phyloP scores from a whole-genome alignment of 2,888 invertebrate species.

The Phyto melanocephala region DNA sequence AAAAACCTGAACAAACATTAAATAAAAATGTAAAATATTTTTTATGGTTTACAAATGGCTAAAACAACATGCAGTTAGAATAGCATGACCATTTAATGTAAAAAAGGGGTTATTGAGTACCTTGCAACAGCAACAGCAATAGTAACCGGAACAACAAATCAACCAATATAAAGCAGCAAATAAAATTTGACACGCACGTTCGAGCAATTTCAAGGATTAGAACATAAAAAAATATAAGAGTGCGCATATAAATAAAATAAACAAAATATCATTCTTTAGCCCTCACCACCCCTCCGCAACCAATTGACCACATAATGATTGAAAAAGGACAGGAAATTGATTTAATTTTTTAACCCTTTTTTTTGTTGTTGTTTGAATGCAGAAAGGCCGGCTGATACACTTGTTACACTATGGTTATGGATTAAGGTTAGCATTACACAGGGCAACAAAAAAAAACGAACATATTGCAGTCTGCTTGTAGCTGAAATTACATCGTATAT shows the following conservation, averaged over 20 bases:
- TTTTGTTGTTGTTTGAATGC: not conserved
- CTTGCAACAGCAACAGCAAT: conserved; percentile 23
- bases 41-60: conserved; percentile 46
- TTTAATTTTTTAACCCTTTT: conserved; percentile 52
- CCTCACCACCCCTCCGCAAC: not conserved
- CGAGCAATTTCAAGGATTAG: conserved; percentile 60
- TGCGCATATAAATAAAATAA: conserved; percentile 43
- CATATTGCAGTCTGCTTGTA: no score
- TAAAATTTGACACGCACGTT: conserved; percentile 64
- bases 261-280: conserved; percentile 24
- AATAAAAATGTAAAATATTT: conserved; percentile 55
- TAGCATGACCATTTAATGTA: conserved; percentile 17
- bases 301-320: conserved; percentile 57
- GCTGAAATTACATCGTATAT: no score
- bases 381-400: conserved; percentile 16
- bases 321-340: conserved; percentile 45
- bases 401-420: conserved; percentile 47
- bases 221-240: conserved; percentile 13
- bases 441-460: not conserved
- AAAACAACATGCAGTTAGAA: conserved; percentile 30
- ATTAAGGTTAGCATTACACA: not conserved
- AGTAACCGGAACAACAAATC: not conserved
- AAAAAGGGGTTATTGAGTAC: conserved; percentile 52
- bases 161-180: conserved; percentile 17
- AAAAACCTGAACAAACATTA: not conserved